Evolutionary conservation across 2,888 invertebrate species (phyloP).

Genomic region (Endomychus coccineus): DNA sequence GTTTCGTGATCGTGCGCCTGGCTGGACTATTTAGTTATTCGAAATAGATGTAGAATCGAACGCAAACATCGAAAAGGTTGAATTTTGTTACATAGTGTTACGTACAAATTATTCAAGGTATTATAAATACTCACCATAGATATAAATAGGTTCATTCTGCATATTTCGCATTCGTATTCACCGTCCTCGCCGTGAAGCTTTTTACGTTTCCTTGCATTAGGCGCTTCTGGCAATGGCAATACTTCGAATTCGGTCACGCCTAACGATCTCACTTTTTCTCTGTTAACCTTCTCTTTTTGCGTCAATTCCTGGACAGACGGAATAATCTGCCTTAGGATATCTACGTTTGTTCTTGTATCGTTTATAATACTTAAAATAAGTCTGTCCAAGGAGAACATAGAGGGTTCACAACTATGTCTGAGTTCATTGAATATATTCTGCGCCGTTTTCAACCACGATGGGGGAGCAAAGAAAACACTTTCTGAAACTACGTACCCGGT

Average conservation of each 20-base stretch:
- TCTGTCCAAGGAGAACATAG: conserved; percentile 82
- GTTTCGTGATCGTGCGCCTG: too few species aligned
- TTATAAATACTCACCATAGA: conserved; percentile 65
- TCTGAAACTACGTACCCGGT: conserved; percentile 87
- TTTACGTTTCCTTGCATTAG: conserved; percentile 47
- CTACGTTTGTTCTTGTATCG: conserved; percentile 56
- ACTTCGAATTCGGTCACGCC: conserved; percentile 60
- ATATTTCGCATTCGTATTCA: conserved; percentile 77
- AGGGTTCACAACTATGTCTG: conserved; percentile 77
- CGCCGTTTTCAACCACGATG: conserved; percentile 69
- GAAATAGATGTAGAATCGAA: too few species aligned
- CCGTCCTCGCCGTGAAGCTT: conserved; percentile 49
- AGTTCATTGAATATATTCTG: conserved; percentile 69
- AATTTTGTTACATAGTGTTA: too few species aligned
- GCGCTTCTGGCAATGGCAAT: conserved; percentile 50
- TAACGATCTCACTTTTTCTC: conserved; percentile 54
- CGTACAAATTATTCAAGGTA: too few species aligned
- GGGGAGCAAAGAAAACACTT: conserved; percentile 84
- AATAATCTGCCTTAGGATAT: conserved; percentile 58
- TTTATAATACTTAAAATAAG: conserved; percentile 67
- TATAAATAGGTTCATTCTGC: conserved; percentile 73
- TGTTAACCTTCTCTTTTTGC: conserved; percentile 57
- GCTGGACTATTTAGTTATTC: too few species aligned
- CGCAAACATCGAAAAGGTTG: not conserved
- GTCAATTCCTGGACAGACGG: conserved; percentile 54